Evolutionary conservation across 2,113 vertebrate genomes (phyloP).

Genomic region (Chaetura pelagica): DNA sequence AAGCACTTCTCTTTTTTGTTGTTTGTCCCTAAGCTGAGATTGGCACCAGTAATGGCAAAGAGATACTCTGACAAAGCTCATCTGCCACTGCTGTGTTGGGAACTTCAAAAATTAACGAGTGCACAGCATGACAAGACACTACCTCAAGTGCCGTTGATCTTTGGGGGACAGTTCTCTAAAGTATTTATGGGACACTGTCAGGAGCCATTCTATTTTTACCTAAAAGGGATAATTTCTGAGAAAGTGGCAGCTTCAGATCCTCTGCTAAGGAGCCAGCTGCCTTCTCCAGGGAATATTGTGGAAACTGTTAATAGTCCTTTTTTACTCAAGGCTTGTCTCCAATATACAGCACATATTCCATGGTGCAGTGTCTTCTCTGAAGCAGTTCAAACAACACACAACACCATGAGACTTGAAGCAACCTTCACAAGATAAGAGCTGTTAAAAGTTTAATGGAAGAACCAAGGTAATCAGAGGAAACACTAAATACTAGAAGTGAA

Average conservation of each 20-base stretch:
- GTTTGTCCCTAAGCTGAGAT: not conserved
- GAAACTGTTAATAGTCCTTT: not conserved
- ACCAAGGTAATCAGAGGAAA: not conserved
- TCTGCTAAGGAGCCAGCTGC: not conserved
- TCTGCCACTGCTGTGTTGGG: not conserved
- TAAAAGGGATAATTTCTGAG: conserved; percentile 1
- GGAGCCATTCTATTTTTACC: not conserved
- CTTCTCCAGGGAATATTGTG: not conserved
- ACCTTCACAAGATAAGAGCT: not conserved
- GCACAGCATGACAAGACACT: fast-evolving
- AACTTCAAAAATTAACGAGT: not conserved
- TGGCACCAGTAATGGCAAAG: not conserved
- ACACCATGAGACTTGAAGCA: not conserved
- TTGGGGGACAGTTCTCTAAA: not conserved
- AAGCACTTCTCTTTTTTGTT: not conserved
- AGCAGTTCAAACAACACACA: not conserved
- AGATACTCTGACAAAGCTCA: not conserved
- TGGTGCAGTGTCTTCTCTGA: not conserved
- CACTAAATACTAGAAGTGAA: not conserved
- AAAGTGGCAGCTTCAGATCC: not conserved
- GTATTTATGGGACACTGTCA: not conserved
- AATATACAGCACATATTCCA: not conserved
- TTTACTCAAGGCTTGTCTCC: not conserved
- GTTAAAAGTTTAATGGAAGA: conserved; percentile 8
- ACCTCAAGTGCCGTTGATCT: not conserved